These are phyloP conservation scores for Crotophaga sulcirostris DNA, from an alignment of 2,113 vertebrate species.

Conservation along the genomic window DNA sequence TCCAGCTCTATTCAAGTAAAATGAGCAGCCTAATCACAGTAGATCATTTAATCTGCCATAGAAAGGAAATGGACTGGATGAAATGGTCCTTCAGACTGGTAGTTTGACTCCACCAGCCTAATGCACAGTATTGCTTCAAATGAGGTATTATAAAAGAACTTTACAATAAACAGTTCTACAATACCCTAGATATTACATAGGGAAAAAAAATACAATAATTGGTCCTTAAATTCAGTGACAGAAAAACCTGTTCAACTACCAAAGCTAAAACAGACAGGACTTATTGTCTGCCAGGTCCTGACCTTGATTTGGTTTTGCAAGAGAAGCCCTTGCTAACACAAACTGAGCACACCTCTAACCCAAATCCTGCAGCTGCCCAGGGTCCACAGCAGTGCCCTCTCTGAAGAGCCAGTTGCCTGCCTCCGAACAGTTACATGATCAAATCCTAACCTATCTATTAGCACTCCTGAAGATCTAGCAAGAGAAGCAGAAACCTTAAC, in stretches of 20 bases:
- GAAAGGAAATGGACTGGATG: not conserved
- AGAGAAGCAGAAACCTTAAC: not conserved
- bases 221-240: not conserved
- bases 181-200: not conserved
- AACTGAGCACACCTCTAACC: not conserved
- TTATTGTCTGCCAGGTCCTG: not conserved
- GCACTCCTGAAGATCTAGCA: not conserved
- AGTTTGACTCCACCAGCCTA: not conserved
- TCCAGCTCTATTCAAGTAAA: not conserved
- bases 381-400: not conserved
- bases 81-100: accelerated
- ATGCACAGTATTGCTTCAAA: not conserved
- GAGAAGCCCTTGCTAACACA: not conserved
- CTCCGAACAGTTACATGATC: not conserved
- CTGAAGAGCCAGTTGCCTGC: not conserved
- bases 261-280: conserved; percentile 31
- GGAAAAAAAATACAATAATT: not conserved
- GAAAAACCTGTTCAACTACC: conserved; percentile 52
- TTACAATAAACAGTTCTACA: not conserved
- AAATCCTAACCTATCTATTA: not conserved
- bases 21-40: not conserved
- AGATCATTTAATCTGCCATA: not conserved
- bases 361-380: not conserved
- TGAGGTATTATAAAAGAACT: not conserved
- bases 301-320: not conserved